These are phyloP conservation scores for Setophaga kirtlandii DNA, from an alignment of 2,113 vertebrate species.

Conservation along the genomic window DNA sequence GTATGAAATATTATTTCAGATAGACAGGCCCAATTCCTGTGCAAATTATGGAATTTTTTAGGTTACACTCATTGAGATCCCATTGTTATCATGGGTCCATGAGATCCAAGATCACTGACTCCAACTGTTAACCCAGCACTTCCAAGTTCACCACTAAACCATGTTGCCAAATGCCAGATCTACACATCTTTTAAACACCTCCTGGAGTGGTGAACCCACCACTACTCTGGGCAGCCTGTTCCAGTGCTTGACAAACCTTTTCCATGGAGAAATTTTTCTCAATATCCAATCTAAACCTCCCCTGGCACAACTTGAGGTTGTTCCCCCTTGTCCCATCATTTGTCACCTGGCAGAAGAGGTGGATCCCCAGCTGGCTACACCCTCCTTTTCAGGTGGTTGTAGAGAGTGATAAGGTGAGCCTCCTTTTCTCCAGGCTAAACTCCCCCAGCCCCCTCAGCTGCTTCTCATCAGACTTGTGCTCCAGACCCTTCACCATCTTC, in stretches of 20 bases:
- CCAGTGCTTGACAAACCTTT: not conserved
- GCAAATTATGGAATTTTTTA: not conserved
- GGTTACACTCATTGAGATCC: fast-evolving
- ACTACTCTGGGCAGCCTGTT: not conserved
- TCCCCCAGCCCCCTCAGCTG: not conserved
- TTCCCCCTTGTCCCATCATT: not conserved
- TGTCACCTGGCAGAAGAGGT: not conserved
- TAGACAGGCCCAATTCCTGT: not conserved
- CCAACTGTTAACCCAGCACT: not conserved
- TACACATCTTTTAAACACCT: not conserved
- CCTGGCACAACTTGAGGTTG: not conserved
- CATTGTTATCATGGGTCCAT: not conserved
- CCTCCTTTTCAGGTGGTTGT: not conserved
- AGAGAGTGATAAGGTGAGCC: not conserved
- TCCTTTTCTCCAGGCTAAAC: not conserved
- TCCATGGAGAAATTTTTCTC: not conserved
- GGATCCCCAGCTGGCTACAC: fast-evolving
- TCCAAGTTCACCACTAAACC: not conserved
- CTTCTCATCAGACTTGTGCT: not conserved
- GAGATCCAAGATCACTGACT: not conserved
- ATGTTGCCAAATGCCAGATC: not conserved
- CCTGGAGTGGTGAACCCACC: not conserved
- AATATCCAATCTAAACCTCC: not conserved
- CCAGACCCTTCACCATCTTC: not conserved
- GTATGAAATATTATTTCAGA: not conserved